Conservation (phyloP, 1,140 invertebrate genomes). For the Pachyrhynchus sulphureomaculatus region DNA sequence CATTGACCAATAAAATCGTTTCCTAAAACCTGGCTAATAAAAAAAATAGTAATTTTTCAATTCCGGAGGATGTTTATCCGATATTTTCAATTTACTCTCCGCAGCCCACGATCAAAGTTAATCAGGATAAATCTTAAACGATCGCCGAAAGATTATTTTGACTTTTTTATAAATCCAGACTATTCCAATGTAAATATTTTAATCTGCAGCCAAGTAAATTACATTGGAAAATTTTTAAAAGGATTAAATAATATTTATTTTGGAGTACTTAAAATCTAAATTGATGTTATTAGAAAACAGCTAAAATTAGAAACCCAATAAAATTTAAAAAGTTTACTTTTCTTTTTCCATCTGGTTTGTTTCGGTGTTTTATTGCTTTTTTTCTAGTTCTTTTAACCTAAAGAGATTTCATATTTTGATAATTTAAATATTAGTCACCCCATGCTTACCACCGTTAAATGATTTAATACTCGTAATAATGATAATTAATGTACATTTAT, state of each 20-base stretch:
- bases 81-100: neutral
- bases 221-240: neutral
- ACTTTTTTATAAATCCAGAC: slow-evolving; percentile 5
- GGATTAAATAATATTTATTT: neutral
- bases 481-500: too few relatives aligned
- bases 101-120: neutral
- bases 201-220: neutral
- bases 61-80: neutral
- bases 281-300: neutral
- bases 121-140: neutral
- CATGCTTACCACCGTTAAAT: too few relatives aligned
- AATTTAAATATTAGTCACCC: too few relatives aligned
- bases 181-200: slow-evolving; percentile 7
- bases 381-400: neutral
- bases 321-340: neutral
- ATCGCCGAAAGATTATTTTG: slow-evolving; percentile 5
- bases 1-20: too few relatives aligned
- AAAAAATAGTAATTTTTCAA: neutral
- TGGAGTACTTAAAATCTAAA: neutral
- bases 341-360: neutral
- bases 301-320: neutral
- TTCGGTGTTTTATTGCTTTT: too few relatives aligned
- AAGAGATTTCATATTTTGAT: neutral
- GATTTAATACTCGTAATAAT: too few relatives aligned
- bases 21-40: neutral